These are phyloP conservation scores for Thysanoteuthis rhombus DNA, from an alignment of 2,888 invertebrate species.

Conservation along the genomic window DNA sequence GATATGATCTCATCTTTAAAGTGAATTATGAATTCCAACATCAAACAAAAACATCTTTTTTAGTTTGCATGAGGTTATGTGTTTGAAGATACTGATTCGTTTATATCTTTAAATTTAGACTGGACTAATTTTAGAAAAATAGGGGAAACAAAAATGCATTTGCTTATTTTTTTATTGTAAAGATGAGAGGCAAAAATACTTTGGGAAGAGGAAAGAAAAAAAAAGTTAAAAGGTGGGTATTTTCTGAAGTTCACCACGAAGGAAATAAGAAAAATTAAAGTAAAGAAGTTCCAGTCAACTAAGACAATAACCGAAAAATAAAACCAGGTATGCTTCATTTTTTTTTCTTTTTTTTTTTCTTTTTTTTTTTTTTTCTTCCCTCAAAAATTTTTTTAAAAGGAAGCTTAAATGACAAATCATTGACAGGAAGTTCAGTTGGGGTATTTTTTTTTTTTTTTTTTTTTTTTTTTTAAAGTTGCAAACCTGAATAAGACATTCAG, in stretches of 20 bases:
- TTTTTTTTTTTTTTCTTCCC: not conserved
- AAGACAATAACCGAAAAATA: not conserved
- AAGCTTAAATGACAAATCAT: not conserved
- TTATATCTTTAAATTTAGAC: slow-evolving; percentile 12
- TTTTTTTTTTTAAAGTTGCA: not conserved
- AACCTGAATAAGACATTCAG: not conserved
- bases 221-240: not conserved
- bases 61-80: not conserved
- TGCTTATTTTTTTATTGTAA: not conserved
- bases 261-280: not conserved
- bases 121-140: not conserved
- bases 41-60: not conserved
- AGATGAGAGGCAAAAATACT: not conserved
- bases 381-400: not conserved
- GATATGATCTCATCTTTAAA: not conserved
- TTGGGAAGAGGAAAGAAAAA: not conserved
- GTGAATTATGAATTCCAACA: not conserved
- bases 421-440: not conserved
- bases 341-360: not conserved
- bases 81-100: not conserved
- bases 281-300: not conserved
- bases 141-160: not conserved
- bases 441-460: too few species aligned
- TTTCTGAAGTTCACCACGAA: not conserved
- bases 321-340: not conserved